Percentiles rank a stretch among this genome's conserved stretches.
Conservation (phyloP, 1,140 invertebrate species). For the Stegodyphus mimosarum region DNA sequence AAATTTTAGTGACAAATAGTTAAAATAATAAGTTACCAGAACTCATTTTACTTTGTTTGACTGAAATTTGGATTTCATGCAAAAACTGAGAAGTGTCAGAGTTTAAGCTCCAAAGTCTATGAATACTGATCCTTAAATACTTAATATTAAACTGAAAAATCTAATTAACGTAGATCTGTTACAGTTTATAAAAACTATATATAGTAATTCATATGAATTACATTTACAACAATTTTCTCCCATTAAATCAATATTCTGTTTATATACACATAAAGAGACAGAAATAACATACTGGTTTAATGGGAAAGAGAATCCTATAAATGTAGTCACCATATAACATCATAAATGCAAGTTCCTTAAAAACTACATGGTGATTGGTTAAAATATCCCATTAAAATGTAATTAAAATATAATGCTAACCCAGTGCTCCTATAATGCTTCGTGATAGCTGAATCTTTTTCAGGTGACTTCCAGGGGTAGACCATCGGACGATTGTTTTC, state of each 20-base stretch:
- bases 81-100: background rate
- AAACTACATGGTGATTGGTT: background rate
- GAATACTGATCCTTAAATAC: too few relatives aligned
- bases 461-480: constrained; percentile 67
- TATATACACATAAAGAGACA: too few relatives aligned
- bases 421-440: constrained; percentile 27
- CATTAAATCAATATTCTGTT: too few relatives aligned
- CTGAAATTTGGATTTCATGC: background rate
- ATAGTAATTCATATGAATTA: background rate
- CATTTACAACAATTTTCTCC: background rate
- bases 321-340: too few relatives aligned
- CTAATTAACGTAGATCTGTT: too few relatives aligned
- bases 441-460: constrained; percentile 11
- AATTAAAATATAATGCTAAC: constrained; percentile 13
- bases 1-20: too few relatives aligned
- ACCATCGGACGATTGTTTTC: constrained; percentile 86
- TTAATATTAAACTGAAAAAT: too few relatives aligned
- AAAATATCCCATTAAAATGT: background rate
- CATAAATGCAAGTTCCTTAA: too few relatives aligned
- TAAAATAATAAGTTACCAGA: background rate
- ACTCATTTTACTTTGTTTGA: background rate
- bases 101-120: background rate
- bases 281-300: too few relatives aligned
- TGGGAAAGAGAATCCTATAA: too few relatives aligned
- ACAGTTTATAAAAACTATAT: background rate